Conservation (phyloP, 2,113 vertebrate genomes). For the Lampris incognitus region DNA sequence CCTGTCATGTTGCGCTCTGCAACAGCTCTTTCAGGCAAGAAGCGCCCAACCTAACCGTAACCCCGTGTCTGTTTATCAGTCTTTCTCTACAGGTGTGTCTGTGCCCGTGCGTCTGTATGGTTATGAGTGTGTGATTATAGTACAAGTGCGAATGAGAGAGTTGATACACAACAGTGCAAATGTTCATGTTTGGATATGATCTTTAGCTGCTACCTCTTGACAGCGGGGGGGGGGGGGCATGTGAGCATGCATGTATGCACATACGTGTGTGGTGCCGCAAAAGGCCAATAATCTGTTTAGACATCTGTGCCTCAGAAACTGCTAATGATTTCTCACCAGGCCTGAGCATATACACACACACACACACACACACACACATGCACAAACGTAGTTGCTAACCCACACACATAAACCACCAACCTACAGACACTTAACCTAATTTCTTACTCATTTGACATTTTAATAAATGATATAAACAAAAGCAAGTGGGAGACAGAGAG, state of each 20-base stretch:
- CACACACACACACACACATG: background rate
- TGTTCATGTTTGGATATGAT: conserved; percentile 10
- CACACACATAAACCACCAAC: background rate
- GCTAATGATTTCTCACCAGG: conserved; percentile 39
- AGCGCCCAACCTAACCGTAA: too few species aligned
- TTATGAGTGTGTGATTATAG: background rate
- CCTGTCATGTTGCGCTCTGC: too few species aligned
- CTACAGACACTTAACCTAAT: too few species aligned
- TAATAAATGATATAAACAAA: too few species aligned
- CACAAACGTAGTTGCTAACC: background rate
- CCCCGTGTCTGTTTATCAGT: background rate
- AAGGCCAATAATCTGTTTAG: conserved; percentile 61
- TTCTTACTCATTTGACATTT: too few species aligned
- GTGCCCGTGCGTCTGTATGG: background rate
- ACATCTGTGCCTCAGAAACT: conserved; percentile 57
- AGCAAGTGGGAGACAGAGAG: too few species aligned
- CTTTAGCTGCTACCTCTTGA: background rate
- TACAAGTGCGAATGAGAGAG: background rate
- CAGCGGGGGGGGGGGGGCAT: background rate
- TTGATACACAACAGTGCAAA: background rate
- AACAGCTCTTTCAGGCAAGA: too few species aligned
- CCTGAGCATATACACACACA: conserved; percentile 1
- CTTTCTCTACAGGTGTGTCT: background rate
- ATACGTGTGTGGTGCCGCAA: conserved; percentile 18
- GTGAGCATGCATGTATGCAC: background rate